Conservation (phyloP, 2,888 invertebrate genomes). For the Cheilosia vernalis region DNA sequence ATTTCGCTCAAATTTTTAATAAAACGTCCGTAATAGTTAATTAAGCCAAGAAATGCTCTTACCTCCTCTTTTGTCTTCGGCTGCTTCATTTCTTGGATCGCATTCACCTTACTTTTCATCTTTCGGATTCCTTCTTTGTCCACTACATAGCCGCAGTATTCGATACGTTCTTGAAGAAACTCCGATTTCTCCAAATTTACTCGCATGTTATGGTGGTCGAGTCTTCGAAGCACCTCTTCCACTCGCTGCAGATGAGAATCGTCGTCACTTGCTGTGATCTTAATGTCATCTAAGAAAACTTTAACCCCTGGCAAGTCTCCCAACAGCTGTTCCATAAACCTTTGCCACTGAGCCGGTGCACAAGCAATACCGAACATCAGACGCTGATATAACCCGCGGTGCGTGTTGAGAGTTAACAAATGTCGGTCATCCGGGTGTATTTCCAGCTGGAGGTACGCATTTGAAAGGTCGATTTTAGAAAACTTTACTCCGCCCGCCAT, state of each 20-base stretch:
- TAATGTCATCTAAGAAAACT: no score
- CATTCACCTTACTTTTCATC: slow-evolving; percentile 76
- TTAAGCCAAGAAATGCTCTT: slow-evolving; percentile 76
- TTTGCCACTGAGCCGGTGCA: no score
- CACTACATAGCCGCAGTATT: slow-evolving; percentile 77
- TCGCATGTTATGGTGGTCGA: slow-evolving; percentile 76
- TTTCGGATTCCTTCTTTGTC: slow-evolving; percentile 78
- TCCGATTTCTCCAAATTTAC: slow-evolving; percentile 77
- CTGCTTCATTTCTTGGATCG: slow-evolving; percentile 75
- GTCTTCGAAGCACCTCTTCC: slow-evolving; percentile 72
- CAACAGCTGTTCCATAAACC: no score
- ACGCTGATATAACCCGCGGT: no score
- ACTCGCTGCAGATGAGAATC: slow-evolving; percentile 76
- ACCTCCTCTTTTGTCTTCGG: slow-evolving; percentile 76
- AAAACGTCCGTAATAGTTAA: slow-evolving; percentile 79
- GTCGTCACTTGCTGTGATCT: slow-evolving; percentile 7
- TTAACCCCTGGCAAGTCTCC: no score
- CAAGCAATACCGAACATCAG: no score
- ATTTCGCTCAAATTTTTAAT: slow-evolving; percentile 75
- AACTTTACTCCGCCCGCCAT: no score
- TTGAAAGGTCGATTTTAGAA: no score
- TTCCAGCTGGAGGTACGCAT: no score
- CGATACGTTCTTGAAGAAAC: slow-evolving; percentile 76
- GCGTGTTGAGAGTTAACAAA: no score
- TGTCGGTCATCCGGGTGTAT: no score